Evolutionary conservation across 2,113 vertebrate species (phyloP), one percentile per base, ranked within the genome.

Genomic region (Pelmatolapia mariae): DNA sequence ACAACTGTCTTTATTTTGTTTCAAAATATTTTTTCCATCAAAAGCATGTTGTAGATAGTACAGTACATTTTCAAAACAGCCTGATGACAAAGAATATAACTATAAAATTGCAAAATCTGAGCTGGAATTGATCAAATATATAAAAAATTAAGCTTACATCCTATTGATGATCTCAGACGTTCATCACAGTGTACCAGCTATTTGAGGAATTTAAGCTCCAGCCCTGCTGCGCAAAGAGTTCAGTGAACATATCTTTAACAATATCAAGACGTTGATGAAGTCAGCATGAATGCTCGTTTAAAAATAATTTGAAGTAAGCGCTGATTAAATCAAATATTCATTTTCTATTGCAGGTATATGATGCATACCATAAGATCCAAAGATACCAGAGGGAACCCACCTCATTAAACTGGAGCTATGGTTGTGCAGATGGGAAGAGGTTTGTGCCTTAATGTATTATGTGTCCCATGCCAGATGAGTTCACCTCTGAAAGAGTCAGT

Each of bases 281-380:
- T 43, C 71, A 40, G 80, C 47, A 43, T 10, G 10, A 59, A n/a
- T 45, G 40, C 26, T 50, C 26, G 8, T 82, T 82, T 11, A 26
- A 33, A 52, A 31, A 87, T 89, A 10, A 81, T 85, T 85, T 40
- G 53, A 88, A 90, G 33, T 10, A 45, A 43, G 63, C 56, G 4
- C 43, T 80, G 87, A 88, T 82, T 87, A 78, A 91, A 91, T 90
- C 89, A 89, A 82, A 88, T 81, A 53, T 45, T 89, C 31, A 76
- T 92, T 91, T 66, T 50, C 56, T 63, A 88, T 89, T 90, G 52
- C 82, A 82, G 45, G 85, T 81, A 53, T 83, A 53, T 79, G 82
- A 80, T 59, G 57, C 85, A 19, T n/a, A 82, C 36, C 80, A 85
- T 52, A 3, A 71, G 83, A 87, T 90, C 18, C 22, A 22, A 53